Conservation (phyloP, 1,140 invertebrate genomes). For the Chironomus tepperi region DNA sequence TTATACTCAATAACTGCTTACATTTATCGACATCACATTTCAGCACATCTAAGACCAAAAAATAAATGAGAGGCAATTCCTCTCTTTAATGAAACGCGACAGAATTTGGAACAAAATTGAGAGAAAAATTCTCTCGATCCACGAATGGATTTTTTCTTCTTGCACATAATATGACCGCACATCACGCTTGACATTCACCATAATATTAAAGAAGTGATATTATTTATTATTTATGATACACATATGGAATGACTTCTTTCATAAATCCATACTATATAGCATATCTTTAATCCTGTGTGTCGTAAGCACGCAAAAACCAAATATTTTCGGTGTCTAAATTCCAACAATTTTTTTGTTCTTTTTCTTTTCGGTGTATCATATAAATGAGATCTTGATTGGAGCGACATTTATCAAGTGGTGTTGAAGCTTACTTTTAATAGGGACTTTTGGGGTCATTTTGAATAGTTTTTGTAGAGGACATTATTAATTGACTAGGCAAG, state of each 20-base stretch:
- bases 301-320: background rate
- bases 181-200: slow-evolving; percentile 3
- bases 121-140: background rate
- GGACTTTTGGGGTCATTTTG: too few relatives aligned
- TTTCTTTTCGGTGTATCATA: background rate
- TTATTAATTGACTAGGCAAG: too few relatives aligned
- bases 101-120: background rate
- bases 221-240: background rate
- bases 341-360: background rate
- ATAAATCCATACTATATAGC: background rate
- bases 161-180: background rate
- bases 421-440: too few relatives aligned
- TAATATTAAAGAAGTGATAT: slow-evolving; percentile 10
- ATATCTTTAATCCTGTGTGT: background rate
- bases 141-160: background rate
- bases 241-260: background rate
- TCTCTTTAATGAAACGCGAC: background rate
- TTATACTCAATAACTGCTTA: too few relatives aligned
- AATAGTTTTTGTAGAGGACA: too few relatives aligned
- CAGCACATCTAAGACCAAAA: too few relatives aligned
- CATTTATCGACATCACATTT: too few relatives aligned
- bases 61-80: background rate
- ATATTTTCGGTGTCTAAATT: background rate
- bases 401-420: too few relatives aligned
- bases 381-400: background rate